These are phyloP conservation scores for Lagopus leucura DNA, from an alignment of 2,113 vertebrate species.

Conservation along the genomic window DNA sequence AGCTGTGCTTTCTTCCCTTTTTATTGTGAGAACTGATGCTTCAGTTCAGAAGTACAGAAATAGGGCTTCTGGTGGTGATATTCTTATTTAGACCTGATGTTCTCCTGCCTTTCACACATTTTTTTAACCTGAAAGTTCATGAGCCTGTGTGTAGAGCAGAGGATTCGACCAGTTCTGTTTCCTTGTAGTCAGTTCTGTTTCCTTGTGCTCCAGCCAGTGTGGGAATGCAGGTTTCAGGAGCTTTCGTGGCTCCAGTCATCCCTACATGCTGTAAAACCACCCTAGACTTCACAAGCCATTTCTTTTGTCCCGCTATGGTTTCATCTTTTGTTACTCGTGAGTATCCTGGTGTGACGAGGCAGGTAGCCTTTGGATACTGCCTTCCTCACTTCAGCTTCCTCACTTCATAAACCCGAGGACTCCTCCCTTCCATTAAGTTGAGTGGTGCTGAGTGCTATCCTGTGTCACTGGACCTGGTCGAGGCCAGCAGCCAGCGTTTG, in stretches of 20 bases:
- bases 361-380: neutral
- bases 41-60: neutral
- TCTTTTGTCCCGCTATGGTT: neutral
- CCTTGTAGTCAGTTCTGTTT: neutral
- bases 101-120: neutral
- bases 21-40: neutral
- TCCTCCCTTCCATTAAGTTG: neutral
- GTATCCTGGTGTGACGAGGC: neutral
- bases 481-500: neutral
- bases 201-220: neutral
- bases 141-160: neutral
- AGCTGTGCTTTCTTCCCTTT: neutral
- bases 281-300: neutral
- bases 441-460: neutral
- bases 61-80: neutral
- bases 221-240: neutral
- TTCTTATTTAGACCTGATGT: accelerated
- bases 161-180: neutral
- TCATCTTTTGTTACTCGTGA: neutral
- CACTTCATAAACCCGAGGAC: neutral
- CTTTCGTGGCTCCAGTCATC: neutral
- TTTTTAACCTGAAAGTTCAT: neutral
- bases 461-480: neutral
- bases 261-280: accelerated
- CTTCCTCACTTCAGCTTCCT: neutral